Evolutionary conservation across 2,888 invertebrate genomes (phyloP).

Genomic region (Drosophila anomelani): DNA sequence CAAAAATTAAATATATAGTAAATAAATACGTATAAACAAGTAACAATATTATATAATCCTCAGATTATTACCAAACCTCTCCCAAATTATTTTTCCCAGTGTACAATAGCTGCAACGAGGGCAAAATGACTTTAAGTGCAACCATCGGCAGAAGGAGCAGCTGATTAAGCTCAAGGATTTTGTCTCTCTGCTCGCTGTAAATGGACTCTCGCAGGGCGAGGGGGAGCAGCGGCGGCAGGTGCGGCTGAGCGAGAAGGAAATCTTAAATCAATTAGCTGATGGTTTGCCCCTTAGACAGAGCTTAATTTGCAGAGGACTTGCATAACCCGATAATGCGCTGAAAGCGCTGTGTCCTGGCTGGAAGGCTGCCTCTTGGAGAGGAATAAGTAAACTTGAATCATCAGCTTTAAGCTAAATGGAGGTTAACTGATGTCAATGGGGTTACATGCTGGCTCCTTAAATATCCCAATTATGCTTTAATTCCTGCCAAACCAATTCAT

Average conservation of each 20-base stretch:
- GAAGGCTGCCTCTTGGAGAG: background rate
- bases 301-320: conserved; percentile 12
- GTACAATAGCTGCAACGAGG: conserved; percentile 28
- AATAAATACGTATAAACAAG: no score
- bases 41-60: no score
- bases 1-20: no score
- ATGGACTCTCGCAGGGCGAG: conserved; percentile 44
- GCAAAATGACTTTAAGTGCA: conserved; percentile 73
- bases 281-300: conserved; percentile 9
- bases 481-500: background rate
- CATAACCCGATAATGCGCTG: conserved; percentile 24
- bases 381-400: background rate
- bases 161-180: conserved; percentile 72
- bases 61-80: no score
- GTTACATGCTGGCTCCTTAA: background rate
- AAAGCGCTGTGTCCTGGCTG: conserved; percentile 3
- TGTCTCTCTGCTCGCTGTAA: conserved; percentile 41
- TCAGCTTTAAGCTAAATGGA: background rate
- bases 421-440: background rate
- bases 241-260: conserved; percentile 15
- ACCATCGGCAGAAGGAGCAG: conserved; percentile 42
- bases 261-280: conserved; percentile 67
- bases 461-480: no score
- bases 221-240: conserved; percentile 5
- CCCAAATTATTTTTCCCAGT: background rate